Conservation (phyloP, 2,113 vertebrate species). For the Climacteris rufus region DNA sequence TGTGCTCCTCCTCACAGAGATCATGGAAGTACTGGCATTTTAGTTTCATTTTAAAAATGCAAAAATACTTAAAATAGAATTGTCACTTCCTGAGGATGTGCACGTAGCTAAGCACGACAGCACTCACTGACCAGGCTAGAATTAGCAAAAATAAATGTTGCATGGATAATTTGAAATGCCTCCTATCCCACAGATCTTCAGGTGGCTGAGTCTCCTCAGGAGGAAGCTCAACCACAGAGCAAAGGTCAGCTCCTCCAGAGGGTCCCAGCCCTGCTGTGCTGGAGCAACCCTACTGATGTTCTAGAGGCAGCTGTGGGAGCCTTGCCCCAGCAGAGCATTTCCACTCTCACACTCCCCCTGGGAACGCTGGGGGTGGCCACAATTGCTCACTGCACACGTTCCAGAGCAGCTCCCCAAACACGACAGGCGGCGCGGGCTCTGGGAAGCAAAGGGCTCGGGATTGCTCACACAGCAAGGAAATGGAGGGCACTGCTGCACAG, state of each 20-base stretch:
- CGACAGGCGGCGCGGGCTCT: not conserved
- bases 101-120: not conserved
- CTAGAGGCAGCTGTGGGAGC: rapidly evolving
- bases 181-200: not conserved
- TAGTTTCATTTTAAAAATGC: not conserved
- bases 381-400: not conserved
- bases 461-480: not conserved
- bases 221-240: not conserved
- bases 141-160: not conserved
- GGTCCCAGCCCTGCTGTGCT: not conserved
- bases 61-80: not conserved
- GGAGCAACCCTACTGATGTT: rapidly evolving
- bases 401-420: not conserved
- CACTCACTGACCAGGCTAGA: not conserved
- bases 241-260: not conserved
- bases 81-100: not conserved
- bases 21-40: not conserved
- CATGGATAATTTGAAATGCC: not conserved
- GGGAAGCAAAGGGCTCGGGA: not conserved
- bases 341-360: not conserved
- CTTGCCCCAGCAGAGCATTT: not conserved
- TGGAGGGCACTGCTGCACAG: not conserved
- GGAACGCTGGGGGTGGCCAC: not conserved
- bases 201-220: not conserved
- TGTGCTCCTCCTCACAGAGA: not conserved